Percentiles rank a stretch among this genome's conserved stretches.
Evolutionary conservation across 1,140 invertebrate species (phyloP).

Genomic region (Alviniconcha marisindica): DNA sequence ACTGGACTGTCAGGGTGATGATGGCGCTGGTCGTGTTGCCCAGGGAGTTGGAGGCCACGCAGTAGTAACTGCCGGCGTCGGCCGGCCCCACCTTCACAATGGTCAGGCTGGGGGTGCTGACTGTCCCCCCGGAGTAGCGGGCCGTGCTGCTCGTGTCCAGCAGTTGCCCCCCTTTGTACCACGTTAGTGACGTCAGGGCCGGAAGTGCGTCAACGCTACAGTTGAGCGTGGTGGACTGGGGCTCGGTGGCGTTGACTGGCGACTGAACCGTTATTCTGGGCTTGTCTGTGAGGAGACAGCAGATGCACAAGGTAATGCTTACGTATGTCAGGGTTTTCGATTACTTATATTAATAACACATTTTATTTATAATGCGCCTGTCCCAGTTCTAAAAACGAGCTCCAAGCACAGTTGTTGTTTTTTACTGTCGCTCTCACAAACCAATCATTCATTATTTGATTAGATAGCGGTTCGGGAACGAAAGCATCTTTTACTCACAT

Average conservation of each 20-base stretch:
- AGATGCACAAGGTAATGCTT: no score
- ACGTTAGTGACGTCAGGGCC: neutral
- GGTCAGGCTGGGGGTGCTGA: neutral
- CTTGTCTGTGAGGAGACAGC: neutral
- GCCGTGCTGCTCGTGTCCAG: neutral
- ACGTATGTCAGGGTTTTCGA: no score
- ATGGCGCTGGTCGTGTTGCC: neutral
- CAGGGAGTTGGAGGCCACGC: neutral
- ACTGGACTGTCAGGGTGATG: neutral
- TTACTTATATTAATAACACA: no score
- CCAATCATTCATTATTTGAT: no score
- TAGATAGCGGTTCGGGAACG: no score
- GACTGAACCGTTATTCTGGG: neutral
- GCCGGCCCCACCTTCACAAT: neutral
- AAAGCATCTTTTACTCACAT: no score
- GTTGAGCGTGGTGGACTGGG: neutral
- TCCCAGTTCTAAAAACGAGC: no score
- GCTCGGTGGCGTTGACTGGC: neutral
- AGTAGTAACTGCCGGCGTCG: slow-evolving; percentile 22
- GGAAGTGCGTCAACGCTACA: slow-evolving; percentile 15
- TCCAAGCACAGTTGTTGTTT: no score
- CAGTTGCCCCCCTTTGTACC: slow-evolving; percentile 27
- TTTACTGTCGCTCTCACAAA: no score
- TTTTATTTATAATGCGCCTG: no score
- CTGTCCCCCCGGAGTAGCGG: slow-evolving; percentile 24